These are phyloP conservation scores for Iphiclides podalirius DNA, from an alignment of 2,888 invertebrate genomes.

Conservation along the genomic window DNA sequence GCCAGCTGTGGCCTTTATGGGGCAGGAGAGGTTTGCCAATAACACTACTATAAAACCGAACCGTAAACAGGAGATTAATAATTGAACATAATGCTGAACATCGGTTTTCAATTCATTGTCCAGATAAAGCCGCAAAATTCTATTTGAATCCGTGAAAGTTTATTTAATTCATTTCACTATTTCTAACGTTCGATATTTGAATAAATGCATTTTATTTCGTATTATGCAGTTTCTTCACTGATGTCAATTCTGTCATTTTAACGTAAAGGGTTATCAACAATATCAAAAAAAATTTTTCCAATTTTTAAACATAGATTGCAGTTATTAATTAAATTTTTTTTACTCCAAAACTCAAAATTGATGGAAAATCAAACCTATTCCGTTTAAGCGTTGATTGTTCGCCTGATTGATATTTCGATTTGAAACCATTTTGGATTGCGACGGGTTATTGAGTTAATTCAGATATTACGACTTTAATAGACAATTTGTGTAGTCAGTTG, in stretches of 20 bases:
- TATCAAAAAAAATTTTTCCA: too few species aligned
- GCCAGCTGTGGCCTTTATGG: too few species aligned
- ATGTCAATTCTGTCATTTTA: too few species aligned
- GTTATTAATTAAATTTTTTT: conserved; percentile 8
- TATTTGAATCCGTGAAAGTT: not conserved
- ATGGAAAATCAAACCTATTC: conserved; percentile 19
- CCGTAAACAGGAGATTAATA: not conserved
- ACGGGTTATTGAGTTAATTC: conserved; percentile 31
- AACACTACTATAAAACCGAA: not conserved
- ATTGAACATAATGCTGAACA: not conserved
- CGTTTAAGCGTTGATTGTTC: conserved; percentile 25
- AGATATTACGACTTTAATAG: conserved; percentile 1
- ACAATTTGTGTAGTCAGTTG: too few species aligned
- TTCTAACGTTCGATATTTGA: too few species aligned
- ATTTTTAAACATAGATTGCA: not conserved
- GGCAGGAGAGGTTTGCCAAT: not conserved
- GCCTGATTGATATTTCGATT: conserved; percentile 25
- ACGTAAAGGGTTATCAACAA: too few species aligned
- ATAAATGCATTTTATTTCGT: too few species aligned
- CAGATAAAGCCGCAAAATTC: not conserved
- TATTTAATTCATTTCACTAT: too few species aligned
- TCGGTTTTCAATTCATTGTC: not conserved
- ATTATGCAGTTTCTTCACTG: too few species aligned
- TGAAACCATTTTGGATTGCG: conserved; percentile 24
- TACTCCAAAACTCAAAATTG: conserved; percentile 6